These are phyloP conservation scores for Blastomussa wellsi DNA, from an alignment of 92 coral and sea anemone genomes.

Conservation along the genomic window DNA sequence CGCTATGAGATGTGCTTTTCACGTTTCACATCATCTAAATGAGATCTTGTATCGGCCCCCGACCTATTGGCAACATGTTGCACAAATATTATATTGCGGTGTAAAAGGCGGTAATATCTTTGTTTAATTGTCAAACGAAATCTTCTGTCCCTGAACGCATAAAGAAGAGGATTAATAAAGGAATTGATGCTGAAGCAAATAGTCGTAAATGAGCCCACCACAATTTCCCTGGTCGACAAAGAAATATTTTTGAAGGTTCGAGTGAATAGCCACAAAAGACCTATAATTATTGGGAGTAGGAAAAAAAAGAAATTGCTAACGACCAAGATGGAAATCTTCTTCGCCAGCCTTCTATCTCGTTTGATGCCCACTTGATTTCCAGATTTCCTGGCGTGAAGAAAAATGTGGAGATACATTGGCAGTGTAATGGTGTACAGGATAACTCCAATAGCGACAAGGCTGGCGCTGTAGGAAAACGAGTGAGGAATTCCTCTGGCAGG, in stretches of 20 bases:
- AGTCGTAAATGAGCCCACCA: constrained; percentile 75
- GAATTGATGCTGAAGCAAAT: constrained; percentile 72
- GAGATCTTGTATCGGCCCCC: not conserved
- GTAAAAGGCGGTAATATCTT: not conserved
- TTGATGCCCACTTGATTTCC: constrained; percentile 73
- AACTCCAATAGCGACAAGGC: constrained; percentile 60
- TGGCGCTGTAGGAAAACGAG: constrained; percentile 67
- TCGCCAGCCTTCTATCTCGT: constrained; percentile 73
- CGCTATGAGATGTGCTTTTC: not conserved
- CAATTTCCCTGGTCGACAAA: constrained; percentile 58
- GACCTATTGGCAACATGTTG: not conserved
- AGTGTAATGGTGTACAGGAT: constrained; percentile 60
- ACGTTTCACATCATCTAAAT: not conserved
- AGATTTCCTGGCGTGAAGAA: constrained; percentile 59
- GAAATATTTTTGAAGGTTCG: constrained; percentile 53
- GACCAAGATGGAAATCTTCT: constrained; percentile 70
- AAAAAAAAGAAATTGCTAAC: constrained; percentile 71
- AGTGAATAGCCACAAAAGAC: constrained; percentile 71
- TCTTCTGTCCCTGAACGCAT: constrained; percentile 74
- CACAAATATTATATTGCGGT: constrained; percentile 3
- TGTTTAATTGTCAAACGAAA: constrained; percentile 56
- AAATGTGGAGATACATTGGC: constrained; percentile 73
- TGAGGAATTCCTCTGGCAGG: constrained; percentile 68
- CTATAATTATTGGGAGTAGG: constrained; percentile 63
- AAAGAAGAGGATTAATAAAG: constrained; percentile 75